Base-by-base conservation (phyloP, 2,888 invertebrate genomes). In the Gymnocheta viridis region DNA sequence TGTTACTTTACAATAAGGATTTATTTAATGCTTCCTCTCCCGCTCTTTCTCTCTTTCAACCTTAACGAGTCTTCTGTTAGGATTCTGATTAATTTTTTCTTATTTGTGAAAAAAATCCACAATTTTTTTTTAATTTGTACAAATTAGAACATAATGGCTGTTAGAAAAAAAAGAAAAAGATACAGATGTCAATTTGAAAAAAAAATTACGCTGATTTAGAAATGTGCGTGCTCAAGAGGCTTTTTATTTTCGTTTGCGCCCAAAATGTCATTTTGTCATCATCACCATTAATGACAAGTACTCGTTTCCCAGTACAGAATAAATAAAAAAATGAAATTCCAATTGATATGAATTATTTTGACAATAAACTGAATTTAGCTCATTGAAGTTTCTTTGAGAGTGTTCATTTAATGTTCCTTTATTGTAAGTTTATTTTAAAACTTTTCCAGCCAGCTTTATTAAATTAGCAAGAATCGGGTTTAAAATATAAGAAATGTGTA, bases 181-280 rank as follows among this genome's bases (percentile, higher is more conserved):
- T 9, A 7, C 2, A 1, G 22, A 51, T 49, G 7, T 19, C 2
- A 56, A 41, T 12, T n/a, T 24, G 10, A 27, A 27, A 7, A 6
- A 17, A 12, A 6, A 51, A 27, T 32, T 7, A 32, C 47, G 6
- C 38, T 51, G 51, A 62, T 29, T 78, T 72, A 24, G 56, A 62
- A 62, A 54, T 62, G 62, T 62, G 64, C 79, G 79, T 79, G 70
- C 9, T 62, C 14, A 79, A 79, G 79, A 22, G 79, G 35, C 12
- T 35, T 62, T 70, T 54, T 29, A 19, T 60, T 72, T 47, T 10
- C 10, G 0, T 58, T 58, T 32, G 32, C 32, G 22, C 4, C n/a
- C 4, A 49, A 47, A 14, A 19, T 51, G 14, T 9, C n/a, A 12
- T 47, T 58, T 58, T 56, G 32, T 32, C 35, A 41, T 44, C 22